phyloP scores from a whole-genome alignment of 2,888 invertebrate genomes.

The Antheraea assamensis region DNA sequence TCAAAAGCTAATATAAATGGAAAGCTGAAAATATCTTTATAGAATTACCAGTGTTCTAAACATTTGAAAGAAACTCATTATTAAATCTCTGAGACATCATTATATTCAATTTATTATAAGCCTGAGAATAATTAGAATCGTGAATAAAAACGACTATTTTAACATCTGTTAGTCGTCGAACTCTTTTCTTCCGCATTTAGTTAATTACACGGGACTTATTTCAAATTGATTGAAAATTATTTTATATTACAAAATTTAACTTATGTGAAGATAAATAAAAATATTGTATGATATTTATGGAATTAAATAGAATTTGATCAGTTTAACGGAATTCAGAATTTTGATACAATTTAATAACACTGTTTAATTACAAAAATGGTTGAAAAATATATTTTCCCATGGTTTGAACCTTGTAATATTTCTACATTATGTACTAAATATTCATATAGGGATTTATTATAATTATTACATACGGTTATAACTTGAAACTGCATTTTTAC shows the following conservation, averaged over 20 bases:
- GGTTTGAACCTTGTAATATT: no score
- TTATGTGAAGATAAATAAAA: background rate
- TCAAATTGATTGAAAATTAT: background rate
- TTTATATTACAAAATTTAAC: background rate
- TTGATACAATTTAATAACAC: background rate
- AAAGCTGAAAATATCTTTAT: background rate
- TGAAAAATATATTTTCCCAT: no score
- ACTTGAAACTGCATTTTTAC: no score
- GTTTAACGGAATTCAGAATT: background rate
- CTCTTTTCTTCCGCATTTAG: conserved; percentile 7
- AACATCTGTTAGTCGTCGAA: conserved; percentile 9
- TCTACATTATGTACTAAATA: background rate
- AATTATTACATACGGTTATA: background rate
- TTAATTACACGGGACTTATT: background rate
- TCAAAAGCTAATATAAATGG: no score
- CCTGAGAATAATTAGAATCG: conserved; percentile 1
- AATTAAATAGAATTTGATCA: background rate
- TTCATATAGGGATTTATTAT: background rate
- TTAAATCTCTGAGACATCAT: background rate
- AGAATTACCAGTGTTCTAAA: background rate
- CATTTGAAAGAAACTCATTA: background rate
- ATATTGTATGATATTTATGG: background rate
- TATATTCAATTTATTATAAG: background rate
- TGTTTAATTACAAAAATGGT: background rate
- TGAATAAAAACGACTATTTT: background rate